A percentile compares a stretch with the other conserved stretches of the same genome.
These are phyloP conservation scores for Halcyon malimbica DNA, from an alignment of 2,113 vertebrate species.

Conservation along the genomic window DNA sequence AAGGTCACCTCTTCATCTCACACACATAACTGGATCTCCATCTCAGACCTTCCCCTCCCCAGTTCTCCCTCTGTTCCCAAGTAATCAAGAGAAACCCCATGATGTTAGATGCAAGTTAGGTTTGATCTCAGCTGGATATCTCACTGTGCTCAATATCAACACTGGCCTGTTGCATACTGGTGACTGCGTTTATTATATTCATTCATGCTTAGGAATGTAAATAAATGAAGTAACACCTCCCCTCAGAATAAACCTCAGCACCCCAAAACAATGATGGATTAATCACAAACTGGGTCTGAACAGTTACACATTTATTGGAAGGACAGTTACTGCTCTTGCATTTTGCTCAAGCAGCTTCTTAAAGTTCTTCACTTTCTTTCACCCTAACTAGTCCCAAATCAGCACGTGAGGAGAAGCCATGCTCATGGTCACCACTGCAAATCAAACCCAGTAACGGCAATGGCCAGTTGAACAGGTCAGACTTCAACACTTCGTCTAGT, in stretches of 20 bases:
- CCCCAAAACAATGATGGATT: neutral
- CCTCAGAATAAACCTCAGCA: neutral
- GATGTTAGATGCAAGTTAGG: neutral
- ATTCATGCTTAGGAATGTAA: neutral
- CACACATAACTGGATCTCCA: fast-evolving
- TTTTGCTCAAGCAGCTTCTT: neutral
- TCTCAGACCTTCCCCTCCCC: neutral
- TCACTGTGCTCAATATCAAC: neutral
- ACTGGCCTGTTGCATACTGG: neutral
- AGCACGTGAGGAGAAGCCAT: neutral
- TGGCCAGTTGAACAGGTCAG: neutral
- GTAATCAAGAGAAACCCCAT: neutral
- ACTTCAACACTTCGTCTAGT: neutral
- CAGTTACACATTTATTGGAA: neutral
- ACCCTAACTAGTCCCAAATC: neutral
- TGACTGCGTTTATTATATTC: neutral
- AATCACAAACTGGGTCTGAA: neutral
- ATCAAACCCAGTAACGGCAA: neutral
- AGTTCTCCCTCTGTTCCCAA: neutral
- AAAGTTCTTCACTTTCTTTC: neutral
- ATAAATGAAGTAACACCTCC: neutral
- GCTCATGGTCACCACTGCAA: fast-evolving
- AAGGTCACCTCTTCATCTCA: neutral
- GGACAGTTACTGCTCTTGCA: neutral
- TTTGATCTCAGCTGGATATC: neutral